A percentile compares a stretch with the other conserved stretches of the same genome.
These are phyloP conservation scores for Sebastes miniatus DNA, from an alignment of 2,797 vertebrate species.

Conservation along the genomic window DNA sequence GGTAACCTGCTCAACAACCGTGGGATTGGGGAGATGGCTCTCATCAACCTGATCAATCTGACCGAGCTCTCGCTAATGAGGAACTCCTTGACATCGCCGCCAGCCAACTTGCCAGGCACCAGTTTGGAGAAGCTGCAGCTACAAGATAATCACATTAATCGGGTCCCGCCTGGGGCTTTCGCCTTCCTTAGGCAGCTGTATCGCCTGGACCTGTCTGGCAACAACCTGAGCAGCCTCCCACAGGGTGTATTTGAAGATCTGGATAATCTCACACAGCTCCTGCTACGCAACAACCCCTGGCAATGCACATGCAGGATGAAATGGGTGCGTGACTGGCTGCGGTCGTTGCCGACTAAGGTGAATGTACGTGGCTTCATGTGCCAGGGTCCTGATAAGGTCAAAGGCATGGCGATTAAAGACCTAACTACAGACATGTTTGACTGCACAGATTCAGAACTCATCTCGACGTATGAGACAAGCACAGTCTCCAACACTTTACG, in stretches of 20 bases:
- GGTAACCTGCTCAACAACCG: slow-evolving; percentile 98
- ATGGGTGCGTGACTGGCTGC: slow-evolving; percentile 98
- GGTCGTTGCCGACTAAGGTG: slow-evolving; percentile 91
- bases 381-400: slow-evolving; percentile 97
- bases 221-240: slow-evolving; percentile 97
- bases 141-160: slow-evolving; percentile 99
- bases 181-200: slow-evolving; percentile 95
- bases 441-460: slow-evolving; percentile 85
- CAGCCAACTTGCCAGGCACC: slow-evolving; percentile 92
- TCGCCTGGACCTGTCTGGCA: slow-evolving; percentile 97
- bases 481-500: slow-evolving; percentile 88
- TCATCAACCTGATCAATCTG: slow-evolving; percentile 94
- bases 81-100: slow-evolving; percentile 94
- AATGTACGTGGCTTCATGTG: slow-evolving; percentile 99
- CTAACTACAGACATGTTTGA: slow-evolving; percentile 93
- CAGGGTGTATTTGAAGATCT: slow-evolving; percentile 97
- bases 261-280: slow-evolving; percentile 98
- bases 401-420: slow-evolving; percentile 99
- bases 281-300: slow-evolving; percentile 99
- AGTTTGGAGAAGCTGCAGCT: slow-evolving; percentile 96
- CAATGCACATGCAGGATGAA: slow-evolving; percentile 98
- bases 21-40: slow-evolving; percentile 95
- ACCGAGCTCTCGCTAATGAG: slow-evolving; percentile 96
- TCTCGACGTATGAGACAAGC: slow-evolving; percentile 88
- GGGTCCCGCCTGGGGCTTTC: slow-evolving; percentile 92